Conservation (phyloP, 2,113 vertebrate genomes). For the Hoplias malabaricus region DNA sequence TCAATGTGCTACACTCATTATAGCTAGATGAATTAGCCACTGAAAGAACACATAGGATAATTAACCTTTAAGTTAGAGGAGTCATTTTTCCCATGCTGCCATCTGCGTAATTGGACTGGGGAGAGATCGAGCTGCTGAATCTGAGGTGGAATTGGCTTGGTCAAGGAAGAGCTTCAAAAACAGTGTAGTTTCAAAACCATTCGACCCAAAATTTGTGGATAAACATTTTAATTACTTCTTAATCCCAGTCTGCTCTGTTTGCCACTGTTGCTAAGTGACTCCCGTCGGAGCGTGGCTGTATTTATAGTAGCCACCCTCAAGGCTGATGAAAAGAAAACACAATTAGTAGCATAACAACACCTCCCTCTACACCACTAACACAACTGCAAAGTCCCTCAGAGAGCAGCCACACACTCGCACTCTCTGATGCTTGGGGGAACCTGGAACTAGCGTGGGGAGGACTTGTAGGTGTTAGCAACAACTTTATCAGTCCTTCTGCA, state of each 20-base stretch:
- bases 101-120: slow-evolving; percentile 38
- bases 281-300: neutral
- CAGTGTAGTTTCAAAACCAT: neutral
- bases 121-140: slow-evolving; percentile 14
- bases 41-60: slow-evolving; percentile 49
- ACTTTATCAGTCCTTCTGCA: too few species aligned
- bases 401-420: neutral
- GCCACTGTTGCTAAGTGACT: neutral
- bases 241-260: neutral
- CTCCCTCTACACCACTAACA: neutral
- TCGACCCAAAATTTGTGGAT: neutral
- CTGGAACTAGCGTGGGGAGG: too few species aligned
- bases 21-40: slow-evolving; percentile 45
- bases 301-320: neutral
- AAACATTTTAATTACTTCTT: neutral
- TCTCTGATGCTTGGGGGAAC: too few species aligned
- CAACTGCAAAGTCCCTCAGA: neutral
- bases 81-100: slow-evolving; percentile 36
- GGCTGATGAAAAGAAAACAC: neutral
- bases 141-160: neutral
- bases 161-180: neutral
- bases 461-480: too few species aligned
- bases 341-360: neutral
- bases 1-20: slow-evolving; percentile 41
- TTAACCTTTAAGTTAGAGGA: slow-evolving; percentile 48